phyloP scores from a whole-genome alignment of 2,113 vertebrate species.

The Prinia subflava region DNA sequence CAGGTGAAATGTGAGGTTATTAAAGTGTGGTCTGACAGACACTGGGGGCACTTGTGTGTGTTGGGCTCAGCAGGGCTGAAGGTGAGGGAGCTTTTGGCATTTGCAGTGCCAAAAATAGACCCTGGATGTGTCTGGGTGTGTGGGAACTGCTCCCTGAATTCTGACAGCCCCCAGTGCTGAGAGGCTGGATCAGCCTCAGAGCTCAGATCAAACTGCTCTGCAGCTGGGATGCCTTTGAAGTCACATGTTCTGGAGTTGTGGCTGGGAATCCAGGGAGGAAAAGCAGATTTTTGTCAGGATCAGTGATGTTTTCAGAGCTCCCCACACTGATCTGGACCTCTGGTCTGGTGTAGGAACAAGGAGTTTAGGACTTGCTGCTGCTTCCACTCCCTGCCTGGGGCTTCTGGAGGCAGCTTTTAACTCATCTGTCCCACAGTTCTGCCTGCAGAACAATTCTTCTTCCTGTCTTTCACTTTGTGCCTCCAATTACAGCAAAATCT shows the following conservation, averaged over 20 bases:
- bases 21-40: not conserved
- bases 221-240: not conserved
- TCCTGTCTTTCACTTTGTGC: not conserved
- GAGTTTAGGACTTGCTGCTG: not conserved
- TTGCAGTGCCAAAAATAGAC: not conserved
- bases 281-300: not conserved
- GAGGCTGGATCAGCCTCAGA: not conserved
- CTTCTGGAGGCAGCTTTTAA: not conserved
- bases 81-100: not conserved
- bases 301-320: not conserved
- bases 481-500: not conserved
- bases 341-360: not conserved
- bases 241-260: not conserved
- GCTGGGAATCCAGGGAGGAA: not conserved
- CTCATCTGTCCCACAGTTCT: not conserved
- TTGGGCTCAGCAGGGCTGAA: not conserved
- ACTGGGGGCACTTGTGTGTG: not conserved
- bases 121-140: not conserved
- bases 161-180: not conserved
- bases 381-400: not conserved
- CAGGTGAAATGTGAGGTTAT: not conserved
- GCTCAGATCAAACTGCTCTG: not conserved
- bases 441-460: not conserved
- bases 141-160: not conserved
- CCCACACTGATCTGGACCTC: not conserved